A percentile compares a stretch with the other conserved stretches of the same genome.
phyloP scores from a whole-genome alignment of 1,140 invertebrate species.

The Tribolium castaneum region DNA sequence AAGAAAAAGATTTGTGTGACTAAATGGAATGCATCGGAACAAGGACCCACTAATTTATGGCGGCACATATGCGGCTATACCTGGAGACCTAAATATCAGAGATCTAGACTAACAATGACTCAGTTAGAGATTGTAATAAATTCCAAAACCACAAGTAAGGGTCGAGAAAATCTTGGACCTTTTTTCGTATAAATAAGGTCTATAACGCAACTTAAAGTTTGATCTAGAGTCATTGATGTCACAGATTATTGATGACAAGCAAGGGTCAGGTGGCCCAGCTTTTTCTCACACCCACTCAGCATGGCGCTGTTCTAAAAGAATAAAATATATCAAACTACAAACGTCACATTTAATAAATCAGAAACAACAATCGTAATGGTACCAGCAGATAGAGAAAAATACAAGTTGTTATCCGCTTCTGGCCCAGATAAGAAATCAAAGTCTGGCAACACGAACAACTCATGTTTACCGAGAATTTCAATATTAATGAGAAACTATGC shows the following conservation, averaged over 20 bases:
- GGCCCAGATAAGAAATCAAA: too few relatives aligned
- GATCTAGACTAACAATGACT: conserved; percentile 48
- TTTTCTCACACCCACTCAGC: conserved; percentile 54
- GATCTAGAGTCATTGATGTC: conserved; percentile 59
- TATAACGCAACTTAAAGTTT: conserved; percentile 44
- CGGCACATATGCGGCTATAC: conserved; percentile 25
- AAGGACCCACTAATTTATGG: conserved; percentile 34
- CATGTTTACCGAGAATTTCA: too few relatives aligned
- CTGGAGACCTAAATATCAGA: conserved; percentile 37
- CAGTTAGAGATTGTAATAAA: conserved; percentile 49
- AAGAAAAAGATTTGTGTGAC: conserved; percentile 3
- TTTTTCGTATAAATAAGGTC: conserved; percentile 52
- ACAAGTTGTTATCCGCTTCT: too few relatives aligned
- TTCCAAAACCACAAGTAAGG: conserved; percentile 41
- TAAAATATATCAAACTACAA: conserved; percentile 2
- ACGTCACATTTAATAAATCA: background rate
- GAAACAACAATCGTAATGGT: background rate
- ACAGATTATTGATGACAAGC: conserved; percentile 60
- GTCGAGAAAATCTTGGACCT: conserved; percentile 16
- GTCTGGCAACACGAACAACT: too few relatives aligned
- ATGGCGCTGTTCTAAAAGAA: conserved; percentile 5
- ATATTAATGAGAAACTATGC: too few relatives aligned
- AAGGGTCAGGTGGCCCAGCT: conserved; percentile 52
- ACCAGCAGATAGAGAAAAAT: too few relatives aligned
- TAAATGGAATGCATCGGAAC: conserved; percentile 6